Base-by-base conservation (phyloP, 2,888 invertebrate species). In the Galerucella nymphaeae region DNA sequence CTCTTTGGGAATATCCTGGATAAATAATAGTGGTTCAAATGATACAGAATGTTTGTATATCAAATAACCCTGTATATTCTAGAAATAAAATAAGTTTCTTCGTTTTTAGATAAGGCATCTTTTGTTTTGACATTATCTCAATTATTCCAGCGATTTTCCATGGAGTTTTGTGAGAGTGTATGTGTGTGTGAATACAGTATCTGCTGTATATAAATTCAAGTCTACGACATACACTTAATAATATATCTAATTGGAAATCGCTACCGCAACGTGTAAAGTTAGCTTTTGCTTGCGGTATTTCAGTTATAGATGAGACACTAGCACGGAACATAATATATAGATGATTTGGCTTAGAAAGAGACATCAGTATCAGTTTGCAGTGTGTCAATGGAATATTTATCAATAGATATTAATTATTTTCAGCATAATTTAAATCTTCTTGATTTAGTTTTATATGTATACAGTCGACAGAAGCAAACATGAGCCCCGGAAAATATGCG, bases 241-340 rank as follows among this genome's bases (percentile, higher is more conserved):
- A 82, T 81, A 80, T 79, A 81, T 82, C 81, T 82, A 82, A 82
- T 82, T 82, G 82, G 80, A 81, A 81, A 82, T 81, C 80, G 82
- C 82, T 82, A 82, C 82, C 76, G 80, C 78, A 66, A 78, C 70
- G 78, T 74, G 76, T 76, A 72, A 76, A 74, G 73, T 66, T 66
- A 71, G 73, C 74, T 59, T 50, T 66, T 69, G 75, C 75, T 73
- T 48, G 57, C 48, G 70, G 75, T 75, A 66, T 66, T 73, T 71
- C 66, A 59, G 64, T 73, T 69, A 73, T 75, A 69, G 71, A 75
- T 73, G 73, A 50, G 58, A 16, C 53, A 59, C 61, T 65, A 65
- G 41, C 75, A 75, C 75, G 75, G 45, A 75, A 75, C 53, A 50
- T 14, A 64, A 16, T 63, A 55, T 72, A 58, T 72, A 68, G 66